Evolutionary conservation across 2,888 invertebrate genomes (phyloP).

Genomic region (Crioceris asparagi): DNA sequence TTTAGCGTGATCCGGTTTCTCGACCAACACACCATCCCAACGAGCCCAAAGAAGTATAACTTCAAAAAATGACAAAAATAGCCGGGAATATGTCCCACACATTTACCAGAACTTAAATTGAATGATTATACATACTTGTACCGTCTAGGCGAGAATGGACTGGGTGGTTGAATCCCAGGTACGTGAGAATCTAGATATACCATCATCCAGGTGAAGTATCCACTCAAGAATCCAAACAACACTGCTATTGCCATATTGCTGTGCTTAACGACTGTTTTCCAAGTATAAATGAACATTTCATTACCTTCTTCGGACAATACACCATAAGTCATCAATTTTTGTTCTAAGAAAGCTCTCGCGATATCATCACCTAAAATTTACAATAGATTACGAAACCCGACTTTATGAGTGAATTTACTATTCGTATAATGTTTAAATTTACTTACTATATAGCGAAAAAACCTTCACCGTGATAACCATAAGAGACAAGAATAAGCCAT

Average conservation of each 20-base stretch:
- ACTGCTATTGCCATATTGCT: slow-evolving; percentile 34
- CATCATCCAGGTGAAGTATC: slow-evolving; percentile 47
- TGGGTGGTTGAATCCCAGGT: slow-evolving; percentile 49
- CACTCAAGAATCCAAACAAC: slow-evolving; percentile 41
- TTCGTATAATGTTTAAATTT: slow-evolving; percentile 7
- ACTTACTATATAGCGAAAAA: slow-evolving; percentile 31
- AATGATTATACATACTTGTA: slow-evolving; percentile 34
- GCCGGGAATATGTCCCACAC: no score
- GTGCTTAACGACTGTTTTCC: slow-evolving; percentile 30
- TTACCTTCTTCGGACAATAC: slow-evolving; percentile 31
- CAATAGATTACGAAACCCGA: no score
- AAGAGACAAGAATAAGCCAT: slow-evolving; percentile 29
- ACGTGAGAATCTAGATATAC: slow-evolving; percentile 51
- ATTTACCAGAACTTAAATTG: no score
- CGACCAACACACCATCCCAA: no score
- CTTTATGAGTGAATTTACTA: no score
- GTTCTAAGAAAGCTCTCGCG: slow-evolving; percentile 26
- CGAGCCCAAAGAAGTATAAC: no score
- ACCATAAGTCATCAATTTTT: slow-evolving; percentile 28
- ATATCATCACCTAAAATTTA: slow-evolving; percentile 18
- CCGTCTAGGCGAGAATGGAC: slow-evolving; percentile 45
- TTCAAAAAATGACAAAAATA: no score
- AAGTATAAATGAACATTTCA: slow-evolving; percentile 30
- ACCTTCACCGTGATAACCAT: slow-evolving; percentile 28
- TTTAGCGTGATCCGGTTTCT: no score